These are phyloP conservation scores for Sebastes melanostomus DNA, from an alignment of 2,797 vertebrate species.

Conservation along the genomic window DNA sequence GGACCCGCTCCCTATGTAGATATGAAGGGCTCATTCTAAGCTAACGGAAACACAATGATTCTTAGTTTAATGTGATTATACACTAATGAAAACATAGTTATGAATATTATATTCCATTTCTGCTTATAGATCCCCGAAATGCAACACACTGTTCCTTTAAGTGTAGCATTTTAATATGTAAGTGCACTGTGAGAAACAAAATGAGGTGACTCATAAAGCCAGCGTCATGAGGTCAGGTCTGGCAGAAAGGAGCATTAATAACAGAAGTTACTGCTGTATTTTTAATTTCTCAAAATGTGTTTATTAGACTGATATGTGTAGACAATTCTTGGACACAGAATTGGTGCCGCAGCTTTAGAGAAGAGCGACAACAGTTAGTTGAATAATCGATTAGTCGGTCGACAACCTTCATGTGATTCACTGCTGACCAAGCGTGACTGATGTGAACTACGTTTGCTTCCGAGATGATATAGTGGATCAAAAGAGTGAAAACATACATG, in stretches of 20 bases:
- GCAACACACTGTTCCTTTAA: no score
- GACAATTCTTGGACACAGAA: not conserved
- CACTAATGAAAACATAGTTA: no score
- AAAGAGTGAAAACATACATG: not conserved
- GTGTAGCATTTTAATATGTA: not conserved
- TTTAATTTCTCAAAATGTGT: not conserved
- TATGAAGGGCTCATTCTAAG: no score
- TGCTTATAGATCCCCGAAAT: accelerated
- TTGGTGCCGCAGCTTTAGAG: not conserved
- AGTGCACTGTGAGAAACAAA: not conserved
- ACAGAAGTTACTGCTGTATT: not conserved
- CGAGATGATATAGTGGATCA: not conserved
- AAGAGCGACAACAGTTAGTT: not conserved
- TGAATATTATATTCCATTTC: no score
- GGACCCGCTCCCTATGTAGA: no score
- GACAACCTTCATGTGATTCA: not conserved
- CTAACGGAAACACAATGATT: no score
- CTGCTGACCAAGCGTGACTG: not conserved
- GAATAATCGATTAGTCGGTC: not conserved
- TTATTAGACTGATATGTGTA: not conserved
- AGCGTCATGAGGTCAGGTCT: not conserved
- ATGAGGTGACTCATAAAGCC: not conserved
- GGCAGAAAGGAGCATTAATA: not conserved
- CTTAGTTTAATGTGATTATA: no score
- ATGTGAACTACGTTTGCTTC: not conserved